These are phyloP conservation scores for Thymelicus sylvestris DNA, from an alignment of 2,888 invertebrate genomes.

Conservation along the genomic window DNA sequence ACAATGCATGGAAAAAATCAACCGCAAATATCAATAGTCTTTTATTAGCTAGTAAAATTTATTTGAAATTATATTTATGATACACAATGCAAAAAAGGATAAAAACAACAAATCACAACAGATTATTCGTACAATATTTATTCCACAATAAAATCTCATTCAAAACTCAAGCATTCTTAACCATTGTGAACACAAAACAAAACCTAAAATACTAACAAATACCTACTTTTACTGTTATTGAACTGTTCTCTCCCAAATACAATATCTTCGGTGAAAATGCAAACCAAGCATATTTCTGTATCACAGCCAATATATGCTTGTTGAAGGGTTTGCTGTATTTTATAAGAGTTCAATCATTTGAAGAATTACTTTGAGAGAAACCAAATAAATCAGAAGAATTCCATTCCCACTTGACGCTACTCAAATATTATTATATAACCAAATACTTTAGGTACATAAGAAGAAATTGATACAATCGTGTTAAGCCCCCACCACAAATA, in stretches of 20 bases:
- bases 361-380: constrained; percentile 5
- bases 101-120: constrained; percentile 46
- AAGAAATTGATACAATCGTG: background rate
- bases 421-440: background rate
- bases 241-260: constrained; percentile 31
- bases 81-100: background rate
- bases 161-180: constrained; percentile 78
- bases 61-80: too few species aligned
- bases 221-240: constrained; percentile 53
- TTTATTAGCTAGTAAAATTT: too few species aligned
- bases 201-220: constrained; percentile 70
- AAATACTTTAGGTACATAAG: too few species aligned
- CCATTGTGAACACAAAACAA: constrained; percentile 71
- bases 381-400: background rate
- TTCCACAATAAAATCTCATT: constrained; percentile 80
- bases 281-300: constrained; percentile 28
- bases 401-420: constrained; percentile 1
- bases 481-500: background rate
- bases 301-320: constrained; percentile 41
- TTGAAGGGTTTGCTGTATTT: background rate
- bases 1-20: too few species aligned
- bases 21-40: too few species aligned
- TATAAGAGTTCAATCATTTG: background rate
- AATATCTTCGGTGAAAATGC: constrained; percentile 25
- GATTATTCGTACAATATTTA: constrained; percentile 72